Conservation (phyloP, 1,140 invertebrate species). For the Rhynchophorus ferrugineus region DNA sequence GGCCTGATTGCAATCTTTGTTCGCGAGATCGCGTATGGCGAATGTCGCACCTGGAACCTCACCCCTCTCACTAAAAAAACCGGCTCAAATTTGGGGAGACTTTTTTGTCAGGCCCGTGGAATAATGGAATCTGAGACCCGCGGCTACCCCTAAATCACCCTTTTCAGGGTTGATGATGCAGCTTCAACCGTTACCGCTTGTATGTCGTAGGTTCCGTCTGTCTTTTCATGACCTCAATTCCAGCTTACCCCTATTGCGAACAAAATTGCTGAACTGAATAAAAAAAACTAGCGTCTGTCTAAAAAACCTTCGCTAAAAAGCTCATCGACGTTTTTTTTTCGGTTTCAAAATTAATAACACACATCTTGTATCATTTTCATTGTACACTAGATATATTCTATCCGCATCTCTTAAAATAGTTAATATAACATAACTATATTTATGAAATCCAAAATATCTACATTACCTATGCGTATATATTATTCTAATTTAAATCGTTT, state of each 20-base stretch:
- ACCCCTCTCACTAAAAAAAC: constrained; percentile 36
- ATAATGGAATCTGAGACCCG: constrained; percentile 37
- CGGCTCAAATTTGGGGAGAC: constrained; percentile 34
- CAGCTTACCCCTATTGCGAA: constrained; percentile 16
- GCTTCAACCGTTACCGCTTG: constrained; percentile 26
- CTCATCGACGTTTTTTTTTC: neutral
- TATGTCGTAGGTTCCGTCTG: constrained; percentile 21
- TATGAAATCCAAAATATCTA: too few relatives aligned
- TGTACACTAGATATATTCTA: too few relatives aligned
- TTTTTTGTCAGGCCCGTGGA: constrained; percentile 32
- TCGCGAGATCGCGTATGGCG: constrained; percentile 32
- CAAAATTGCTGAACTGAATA: constrained; percentile 12
- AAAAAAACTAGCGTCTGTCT: constrained; percentile 3
- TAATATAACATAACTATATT: too few relatives aligned
- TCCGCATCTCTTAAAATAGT: too few relatives aligned
- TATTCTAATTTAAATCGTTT: too few relatives aligned
- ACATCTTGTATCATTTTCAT: too few relatives aligned
- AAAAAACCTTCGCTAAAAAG: neutral
- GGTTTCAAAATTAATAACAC: too few relatives aligned
- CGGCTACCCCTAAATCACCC: constrained; percentile 35
- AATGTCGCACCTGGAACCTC: constrained; percentile 32
- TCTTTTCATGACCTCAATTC: constrained; percentile 20
- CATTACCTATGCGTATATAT: too few relatives aligned
- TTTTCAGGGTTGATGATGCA: constrained; percentile 35
- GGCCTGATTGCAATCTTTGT: constrained; percentile 34